Evolutionary conservation across 2,113 vertebrate species (phyloP).

Genomic region (Rhipidura dahli): DNA sequence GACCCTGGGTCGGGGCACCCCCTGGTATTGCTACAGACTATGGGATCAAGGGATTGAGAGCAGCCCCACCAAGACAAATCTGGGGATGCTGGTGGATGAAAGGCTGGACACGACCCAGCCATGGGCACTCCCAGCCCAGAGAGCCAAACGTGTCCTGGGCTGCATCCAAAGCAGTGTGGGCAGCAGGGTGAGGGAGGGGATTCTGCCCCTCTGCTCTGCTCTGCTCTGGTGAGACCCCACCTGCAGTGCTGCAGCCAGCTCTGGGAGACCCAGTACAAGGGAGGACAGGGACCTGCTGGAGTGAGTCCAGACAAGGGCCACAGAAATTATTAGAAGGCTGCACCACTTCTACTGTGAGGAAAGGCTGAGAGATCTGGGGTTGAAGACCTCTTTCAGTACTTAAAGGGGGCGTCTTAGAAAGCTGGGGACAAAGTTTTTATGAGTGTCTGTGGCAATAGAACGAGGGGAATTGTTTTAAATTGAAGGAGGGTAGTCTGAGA

Average conservation of each 20-base stretch:
- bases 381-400: neutral
- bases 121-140: neutral
- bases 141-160: rapidly evolving
- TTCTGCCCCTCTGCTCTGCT: neutral
- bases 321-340: neutral
- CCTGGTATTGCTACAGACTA: rapidly evolving
- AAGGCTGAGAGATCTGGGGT: neutral
- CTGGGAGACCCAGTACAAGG: neutral
- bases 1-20: neutral
- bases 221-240: neutral
- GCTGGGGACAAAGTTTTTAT: neutral
- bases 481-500: neutral
- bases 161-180: neutral
- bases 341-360: neutral
- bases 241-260: neutral
- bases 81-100: neutral
- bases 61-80: neutral
- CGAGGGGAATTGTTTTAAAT: neutral
- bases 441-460: rapidly evolving
- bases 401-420: neutral
- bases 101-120: neutral
- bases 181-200: neutral
- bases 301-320: neutral
- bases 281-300: neutral
- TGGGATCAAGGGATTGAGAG: neutral